Evolutionary conservation across 1,140 invertebrate genomes (phyloP).

Genomic region (Aphelenchoides avenae): DNA sequence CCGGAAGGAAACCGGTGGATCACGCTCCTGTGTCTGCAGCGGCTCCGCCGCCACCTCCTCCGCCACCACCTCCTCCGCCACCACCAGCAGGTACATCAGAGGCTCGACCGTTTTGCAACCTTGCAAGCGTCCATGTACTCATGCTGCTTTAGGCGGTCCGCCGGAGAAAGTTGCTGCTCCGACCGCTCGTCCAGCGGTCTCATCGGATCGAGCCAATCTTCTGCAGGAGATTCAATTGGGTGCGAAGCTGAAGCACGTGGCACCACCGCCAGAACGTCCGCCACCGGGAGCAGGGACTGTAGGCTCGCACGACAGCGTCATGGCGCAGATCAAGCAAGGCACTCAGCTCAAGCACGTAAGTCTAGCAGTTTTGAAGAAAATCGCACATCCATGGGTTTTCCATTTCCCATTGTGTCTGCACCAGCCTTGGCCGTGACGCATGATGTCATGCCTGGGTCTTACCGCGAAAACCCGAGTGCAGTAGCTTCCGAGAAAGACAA

Average conservation of each 20-base stretch:
- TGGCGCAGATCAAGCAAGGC: slow-evolving; percentile 34
- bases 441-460: no score
- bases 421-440: no score
- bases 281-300: slow-evolving; percentile 10
- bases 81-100: not conserved
- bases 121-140: not conserved
- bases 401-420: no score
- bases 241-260: slow-evolving; percentile 31
- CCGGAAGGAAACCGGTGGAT: not conserved
- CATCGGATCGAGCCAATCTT: slow-evolving; percentile 15
- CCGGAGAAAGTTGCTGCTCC: not conserved
- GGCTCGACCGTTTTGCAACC: not conserved
- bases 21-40: not conserved
- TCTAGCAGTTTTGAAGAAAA: not conserved
- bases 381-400: not conserved
- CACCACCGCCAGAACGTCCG: slow-evolving; percentile 18
- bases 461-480: no score
- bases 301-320: slow-evolving; percentile 25
- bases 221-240: slow-evolving; percentile 34
- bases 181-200: not conserved
- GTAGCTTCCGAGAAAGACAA: no score
- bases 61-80: slow-evolving; percentile 19
- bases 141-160: not conserved
- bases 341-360: slow-evolving; percentile 29
- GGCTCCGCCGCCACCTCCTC: not conserved